phyloP scores from a whole-genome alignment of 2,113 vertebrate genomes.

The Peucedramus taeniatus region DNA sequence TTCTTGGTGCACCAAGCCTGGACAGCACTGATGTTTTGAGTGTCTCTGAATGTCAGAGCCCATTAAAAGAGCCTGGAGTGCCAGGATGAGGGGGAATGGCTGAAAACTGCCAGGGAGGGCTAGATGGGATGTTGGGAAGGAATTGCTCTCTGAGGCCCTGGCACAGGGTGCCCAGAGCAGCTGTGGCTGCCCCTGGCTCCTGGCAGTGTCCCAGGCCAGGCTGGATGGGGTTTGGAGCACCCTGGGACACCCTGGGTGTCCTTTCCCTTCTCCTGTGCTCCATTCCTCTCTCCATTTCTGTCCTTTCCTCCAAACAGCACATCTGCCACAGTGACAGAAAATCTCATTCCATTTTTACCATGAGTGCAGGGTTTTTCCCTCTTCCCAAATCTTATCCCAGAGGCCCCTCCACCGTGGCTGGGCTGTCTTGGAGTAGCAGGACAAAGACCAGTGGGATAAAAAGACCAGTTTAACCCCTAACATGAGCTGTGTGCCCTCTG shows the following conservation, averaged over 20 bases:
- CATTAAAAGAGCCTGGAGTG: neutral
- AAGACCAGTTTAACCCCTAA: accelerated
- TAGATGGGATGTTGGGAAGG: neutral
- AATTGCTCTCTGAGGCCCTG: neutral
- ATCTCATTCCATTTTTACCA: neutral
- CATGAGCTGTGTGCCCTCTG: neutral
- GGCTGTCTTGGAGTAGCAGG: neutral
- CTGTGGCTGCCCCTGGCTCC: neutral
- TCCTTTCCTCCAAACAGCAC: neutral
- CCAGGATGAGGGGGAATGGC: neutral
- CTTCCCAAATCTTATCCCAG: neutral
- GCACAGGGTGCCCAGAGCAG: neutral
- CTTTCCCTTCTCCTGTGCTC: neutral
- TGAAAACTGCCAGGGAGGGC: neutral
- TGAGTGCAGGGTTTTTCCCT: neutral
- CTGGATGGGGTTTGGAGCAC: accelerated
- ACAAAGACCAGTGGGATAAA: neutral
- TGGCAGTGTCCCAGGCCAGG: neutral
- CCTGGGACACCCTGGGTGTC: neutral
- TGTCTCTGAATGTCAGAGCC: neutral
- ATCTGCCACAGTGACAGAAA: neutral
- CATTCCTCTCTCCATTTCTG: neutral
- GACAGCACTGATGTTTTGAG: neutral
- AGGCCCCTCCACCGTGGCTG: neutral
- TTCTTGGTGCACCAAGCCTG: neutral